phyloP scores from a whole-genome alignment of 2,113 vertebrate genomes.

The Lepidothrix coronata region DNA sequence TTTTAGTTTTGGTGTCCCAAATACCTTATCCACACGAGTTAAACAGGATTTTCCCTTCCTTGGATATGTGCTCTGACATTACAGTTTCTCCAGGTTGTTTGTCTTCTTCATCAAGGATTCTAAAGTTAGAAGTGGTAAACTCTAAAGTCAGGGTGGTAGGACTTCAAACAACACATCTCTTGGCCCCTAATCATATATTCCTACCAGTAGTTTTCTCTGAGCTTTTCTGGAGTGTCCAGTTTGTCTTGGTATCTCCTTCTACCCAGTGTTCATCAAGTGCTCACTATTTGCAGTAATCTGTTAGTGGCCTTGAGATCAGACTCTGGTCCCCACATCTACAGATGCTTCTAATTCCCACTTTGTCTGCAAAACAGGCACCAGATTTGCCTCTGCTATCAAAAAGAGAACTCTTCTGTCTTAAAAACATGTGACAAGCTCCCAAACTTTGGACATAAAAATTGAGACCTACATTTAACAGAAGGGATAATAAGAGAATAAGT shows the following conservation, averaged over 20 bases:
- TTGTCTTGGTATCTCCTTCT: neutral
- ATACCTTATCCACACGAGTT: neutral
- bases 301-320: neutral
- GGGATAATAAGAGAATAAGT: neutral
- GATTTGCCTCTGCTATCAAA: neutral
- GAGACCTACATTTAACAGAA: neutral
- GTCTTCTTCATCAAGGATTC: neutral
- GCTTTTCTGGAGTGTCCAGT: neutral
- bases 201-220: neutral
- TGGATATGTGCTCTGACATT: neutral
- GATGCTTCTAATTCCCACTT: neutral
- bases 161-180: neutral
- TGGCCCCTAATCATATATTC: neutral
- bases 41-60: neutral
- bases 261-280: neutral
- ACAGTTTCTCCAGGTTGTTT: neutral
- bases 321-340: neutral
- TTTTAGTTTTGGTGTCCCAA: neutral
- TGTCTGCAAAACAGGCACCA: neutral
- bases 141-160: neutral
- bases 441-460: neutral
- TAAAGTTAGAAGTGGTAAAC: no score
- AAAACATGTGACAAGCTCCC: neutral
- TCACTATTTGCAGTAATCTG: neutral
- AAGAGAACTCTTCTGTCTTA: neutral